Conservation (phyloP, 2,797 vertebrate genomes). For the Cygnus olor region DNA sequence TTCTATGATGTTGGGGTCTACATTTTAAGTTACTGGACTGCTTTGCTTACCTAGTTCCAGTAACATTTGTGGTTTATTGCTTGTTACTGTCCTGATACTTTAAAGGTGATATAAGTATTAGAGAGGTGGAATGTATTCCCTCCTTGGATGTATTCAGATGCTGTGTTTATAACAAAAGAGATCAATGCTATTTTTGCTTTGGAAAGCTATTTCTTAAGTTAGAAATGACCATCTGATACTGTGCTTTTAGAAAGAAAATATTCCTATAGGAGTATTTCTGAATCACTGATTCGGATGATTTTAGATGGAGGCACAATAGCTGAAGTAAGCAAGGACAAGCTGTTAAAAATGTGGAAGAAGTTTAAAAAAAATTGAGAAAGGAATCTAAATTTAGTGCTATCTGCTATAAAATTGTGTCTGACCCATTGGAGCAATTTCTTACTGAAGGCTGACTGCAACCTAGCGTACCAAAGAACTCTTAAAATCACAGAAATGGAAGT, state of each 20-base stretch:
- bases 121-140: background rate
- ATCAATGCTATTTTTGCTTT: conserved; percentile 6
- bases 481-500: conserved; percentile 7
- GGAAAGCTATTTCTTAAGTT: background rate
- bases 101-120: background rate
- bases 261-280: background rate
- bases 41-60: background rate
- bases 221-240: conserved; percentile 1
- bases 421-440: conserved; percentile 20
- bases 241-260: background rate
- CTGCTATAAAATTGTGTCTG: conserved; percentile 4
- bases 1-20: background rate
- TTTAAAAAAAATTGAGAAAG: background rate
- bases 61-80: background rate
- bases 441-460: background rate
- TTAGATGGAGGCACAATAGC: background rate
- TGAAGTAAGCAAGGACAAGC: conserved; percentile 8
- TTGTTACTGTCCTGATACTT: background rate
- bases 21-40: background rate
- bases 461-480: background rate
- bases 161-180: background rate
- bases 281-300: background rate
- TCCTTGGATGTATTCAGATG: background rate
- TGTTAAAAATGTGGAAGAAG: background rate
- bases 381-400: background rate